phyloP scores from a whole-genome alignment of 2,888 invertebrate species.

The Elegia similella region DNA sequence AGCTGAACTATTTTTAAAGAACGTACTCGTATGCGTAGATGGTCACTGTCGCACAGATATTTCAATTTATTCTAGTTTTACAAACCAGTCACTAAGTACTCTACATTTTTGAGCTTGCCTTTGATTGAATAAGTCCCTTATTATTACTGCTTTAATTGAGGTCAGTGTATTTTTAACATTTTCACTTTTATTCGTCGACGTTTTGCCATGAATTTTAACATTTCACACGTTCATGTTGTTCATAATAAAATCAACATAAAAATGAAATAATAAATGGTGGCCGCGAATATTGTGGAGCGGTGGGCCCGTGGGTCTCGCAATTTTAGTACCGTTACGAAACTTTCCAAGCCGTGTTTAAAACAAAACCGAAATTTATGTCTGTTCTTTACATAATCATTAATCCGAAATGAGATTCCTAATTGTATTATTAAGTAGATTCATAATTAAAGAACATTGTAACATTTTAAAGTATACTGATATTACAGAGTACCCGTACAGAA shows the following conservation, averaged over 20 bases:
- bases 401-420: background rate
- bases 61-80: background rate
- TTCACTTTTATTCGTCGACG: constrained; percentile 17
- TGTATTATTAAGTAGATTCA: background rate
- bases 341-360: constrained; percentile 13
- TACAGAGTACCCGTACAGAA: background rate
- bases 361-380: background rate
- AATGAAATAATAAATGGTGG: constrained; percentile 3
- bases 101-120: background rate
- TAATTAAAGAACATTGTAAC: background rate
- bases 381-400: background rate
- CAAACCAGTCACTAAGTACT: background rate
- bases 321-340: constrained; percentile 31
- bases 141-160: background rate
- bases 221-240: background rate
- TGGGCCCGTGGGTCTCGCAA: constrained; percentile 25
- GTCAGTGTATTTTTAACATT: background rate
- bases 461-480: background rate
- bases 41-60: background rate
- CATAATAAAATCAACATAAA: background rate
- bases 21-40: background rate
- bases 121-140: background rate
- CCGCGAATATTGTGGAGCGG: constrained; percentile 19
- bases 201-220: constrained; percentile 9
- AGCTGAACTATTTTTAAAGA: constrained; percentile 45